These are phyloP conservation scores for Mionectes olivaceus DNA, from an alignment of 2,797 vertebrate genomes.

Conservation along the genomic window DNA sequence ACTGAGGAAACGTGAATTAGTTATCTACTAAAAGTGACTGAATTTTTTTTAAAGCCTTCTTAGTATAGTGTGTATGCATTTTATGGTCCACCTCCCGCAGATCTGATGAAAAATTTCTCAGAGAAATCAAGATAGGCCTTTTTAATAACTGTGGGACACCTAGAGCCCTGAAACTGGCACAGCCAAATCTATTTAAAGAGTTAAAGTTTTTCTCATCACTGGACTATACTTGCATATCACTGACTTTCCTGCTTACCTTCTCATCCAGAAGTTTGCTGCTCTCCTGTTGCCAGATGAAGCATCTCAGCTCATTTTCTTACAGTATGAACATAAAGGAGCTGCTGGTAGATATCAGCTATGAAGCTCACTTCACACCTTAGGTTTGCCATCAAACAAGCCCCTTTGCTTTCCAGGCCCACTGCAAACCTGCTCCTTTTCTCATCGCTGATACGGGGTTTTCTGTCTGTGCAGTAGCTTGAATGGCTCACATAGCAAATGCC, in stretches of 20 bases:
- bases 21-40: background rate
- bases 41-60: background rate
- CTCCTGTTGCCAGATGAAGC: background rate
- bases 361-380: background rate
- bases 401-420: background rate
- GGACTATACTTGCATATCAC: background rate
- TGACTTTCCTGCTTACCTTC: background rate
- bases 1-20: rapidly evolving
- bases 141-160: background rate
- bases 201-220: background rate
- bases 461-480: background rate
- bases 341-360: background rate
- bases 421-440: background rate
- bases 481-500: background rate
- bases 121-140: background rate
- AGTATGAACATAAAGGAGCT: background rate
- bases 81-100: background rate
- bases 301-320: background rate
- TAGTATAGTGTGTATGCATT: background rate
- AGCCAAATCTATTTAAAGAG: background rate
- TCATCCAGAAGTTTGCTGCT: background rate
- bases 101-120: background rate
- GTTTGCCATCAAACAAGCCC: background rate
- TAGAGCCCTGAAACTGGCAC: background rate
- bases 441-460: background rate